A percentile compares a stretch with the other conserved stretches of the same genome.
These are phyloP conservation scores for Cryptocephalus moraei DNA, from an alignment of 2,888 invertebrate species.

Conservation along the genomic window DNA sequence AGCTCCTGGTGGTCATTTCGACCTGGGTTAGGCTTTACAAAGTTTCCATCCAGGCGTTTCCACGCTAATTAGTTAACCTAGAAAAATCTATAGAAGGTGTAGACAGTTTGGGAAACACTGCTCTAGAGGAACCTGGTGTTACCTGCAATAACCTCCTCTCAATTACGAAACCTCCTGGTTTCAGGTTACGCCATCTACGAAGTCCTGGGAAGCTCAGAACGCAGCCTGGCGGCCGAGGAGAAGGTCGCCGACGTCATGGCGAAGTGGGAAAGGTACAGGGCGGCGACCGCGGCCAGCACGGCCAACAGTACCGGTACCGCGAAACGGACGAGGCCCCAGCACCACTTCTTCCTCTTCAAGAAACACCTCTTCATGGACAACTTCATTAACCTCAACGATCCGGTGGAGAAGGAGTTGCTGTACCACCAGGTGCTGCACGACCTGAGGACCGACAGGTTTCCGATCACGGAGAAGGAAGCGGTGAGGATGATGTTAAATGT, in stretches of 20 bases:
- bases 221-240: conserved; percentile 75
- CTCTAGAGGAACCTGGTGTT: no score
- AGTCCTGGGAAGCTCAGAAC: conserved; percentile 76
- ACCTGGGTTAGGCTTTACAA: no score
- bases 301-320: conserved; percentile 30
- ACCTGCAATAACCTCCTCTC: no score
- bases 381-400: conserved; percentile 68
- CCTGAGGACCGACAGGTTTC: conserved; percentile 81
- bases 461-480: conserved; percentile 89
- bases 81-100: no score
- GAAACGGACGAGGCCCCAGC: conserved; percentile 39
- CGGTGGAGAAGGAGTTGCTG: conserved; percentile 86
- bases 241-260: conserved; percentile 92
- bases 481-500: conserved; percentile 49
- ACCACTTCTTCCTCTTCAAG: conserved; percentile 65
- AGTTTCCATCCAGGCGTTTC: no score
- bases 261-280: conserved; percentile 83
- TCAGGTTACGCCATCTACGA: conserved; percentile 87
- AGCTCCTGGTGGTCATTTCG: no score
- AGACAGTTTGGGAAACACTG: no score
- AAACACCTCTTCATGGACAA: conserved; percentile 76
- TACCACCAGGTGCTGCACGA: conserved; percentile 91
- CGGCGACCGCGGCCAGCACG: conserved; percentile 34
- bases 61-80: no score
- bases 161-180: conserved; percentile 1